A percentile compares a stretch with the other conserved stretches of the same genome.
Evolutionary conservation across 2,113 vertebrate species (phyloP).

Genomic region (Rattus norvegicus): GRCr8 NC_086038.1:50512501-50513000

Average conservation of each 20-base stretch:
- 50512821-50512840: no score
- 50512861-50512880: not conserved
- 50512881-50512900: not conserved
- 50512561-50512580: not conserved
- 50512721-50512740: not conserved
- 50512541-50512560: not conserved
- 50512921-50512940: not conserved
- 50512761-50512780: not conserved
- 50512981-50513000: no score
- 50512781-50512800: not conserved
- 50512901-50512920: not conserved
- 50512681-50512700: not conserved
- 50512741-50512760: not conserved
- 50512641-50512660: not conserved
- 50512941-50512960: no score
- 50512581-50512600: not conserved
- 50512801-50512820: not conserved
- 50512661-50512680: not conserved
- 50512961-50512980: no score
- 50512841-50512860: not conserved
- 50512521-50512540: not conserved
- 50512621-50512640: not conserved
- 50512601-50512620: not conserved
- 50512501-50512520: not conserved
- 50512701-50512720: not conserved